Percentiles rank a stretch among this genome's conserved stretches.
Evolutionary conservation across 2,113 vertebrate species (phyloP).

Genomic region (Perca schrenkii): DNA sequence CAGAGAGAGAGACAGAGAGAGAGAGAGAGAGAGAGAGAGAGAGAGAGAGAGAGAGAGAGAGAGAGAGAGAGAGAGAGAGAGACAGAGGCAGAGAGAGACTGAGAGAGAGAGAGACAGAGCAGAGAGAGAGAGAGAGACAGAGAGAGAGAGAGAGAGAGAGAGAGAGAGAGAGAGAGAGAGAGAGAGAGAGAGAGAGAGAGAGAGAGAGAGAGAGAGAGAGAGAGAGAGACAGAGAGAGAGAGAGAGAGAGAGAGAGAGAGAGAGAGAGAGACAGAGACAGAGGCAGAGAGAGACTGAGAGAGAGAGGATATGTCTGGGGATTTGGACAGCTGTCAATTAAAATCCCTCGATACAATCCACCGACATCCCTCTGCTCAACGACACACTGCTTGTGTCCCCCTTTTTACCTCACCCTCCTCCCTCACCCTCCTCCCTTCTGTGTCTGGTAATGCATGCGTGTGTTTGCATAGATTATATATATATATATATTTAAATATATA

Average conservation of each 20-base stretch:
- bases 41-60: slow-evolving; percentile 34
- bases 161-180: slow-evolving; percentile 35
- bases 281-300: slow-evolving; percentile 37
- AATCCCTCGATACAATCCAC: slow-evolving; percentile 77
- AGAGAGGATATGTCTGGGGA: slow-evolving; percentile 70
- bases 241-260: slow-evolving; percentile 32
- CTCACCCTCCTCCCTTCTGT: not conserved
- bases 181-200: slow-evolving; percentile 27
- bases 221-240: slow-evolving; percentile 15
- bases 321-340: slow-evolving; percentile 83
- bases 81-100: slow-evolving; percentile 34
- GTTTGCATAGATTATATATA: no score
- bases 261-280: slow-evolving; percentile 12
- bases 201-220: slow-evolving; percentile 32
- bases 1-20: slow-evolving; percentile 25
- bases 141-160: slow-evolving; percentile 13
- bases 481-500: no score
- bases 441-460: no score
- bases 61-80: slow-evolving; percentile 14
- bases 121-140: slow-evolving; percentile 34
- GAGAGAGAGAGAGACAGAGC: slow-evolving; percentile 22
- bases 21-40: slow-evolving; percentile 18
- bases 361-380: slow-evolving; percentile 35
- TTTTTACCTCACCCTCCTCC: not conserved
- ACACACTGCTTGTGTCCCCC: slow-evolving; percentile 33